Percentiles rank a stretch among this genome's conserved stretches.
These are phyloP conservation scores for Dysmachus trigonus DNA, from an alignment of 2,888 invertebrate species.

Conservation along the genomic window DNA sequence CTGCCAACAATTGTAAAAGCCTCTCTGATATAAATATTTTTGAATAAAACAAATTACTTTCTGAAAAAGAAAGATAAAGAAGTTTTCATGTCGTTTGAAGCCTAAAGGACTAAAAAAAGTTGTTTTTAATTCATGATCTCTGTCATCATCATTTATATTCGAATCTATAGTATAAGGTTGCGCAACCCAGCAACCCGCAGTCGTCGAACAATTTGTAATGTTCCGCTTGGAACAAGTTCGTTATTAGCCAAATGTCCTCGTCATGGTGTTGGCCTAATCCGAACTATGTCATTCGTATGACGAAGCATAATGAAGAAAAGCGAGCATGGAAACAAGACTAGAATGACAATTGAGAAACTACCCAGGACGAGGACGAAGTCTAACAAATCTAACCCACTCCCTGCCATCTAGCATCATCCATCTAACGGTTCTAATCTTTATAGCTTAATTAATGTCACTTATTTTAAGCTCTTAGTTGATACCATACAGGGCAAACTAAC, in stretches of 20 bases:
- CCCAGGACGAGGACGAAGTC: not conserved
- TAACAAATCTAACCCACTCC: not conserved
- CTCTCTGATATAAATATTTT: no score
- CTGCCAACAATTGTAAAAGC: no score
- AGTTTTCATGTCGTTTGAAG: not conserved
- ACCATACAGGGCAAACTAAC: not conserved
- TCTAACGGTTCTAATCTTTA: constrained; percentile 18
- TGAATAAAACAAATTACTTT: not conserved
- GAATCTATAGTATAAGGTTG: not conserved
- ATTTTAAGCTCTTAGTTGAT: not conserved
- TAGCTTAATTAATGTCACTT: constrained; percentile 36
- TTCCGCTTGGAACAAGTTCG: not conserved
- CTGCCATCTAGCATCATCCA: not conserved
- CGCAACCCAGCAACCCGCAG: not conserved
- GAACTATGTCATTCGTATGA: not conserved
- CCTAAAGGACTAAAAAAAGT: not conserved
- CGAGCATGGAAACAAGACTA: not conserved
- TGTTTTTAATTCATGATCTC: not conserved
- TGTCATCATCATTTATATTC: not conserved
- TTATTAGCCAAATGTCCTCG: not conserved
- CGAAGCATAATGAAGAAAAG: not conserved
- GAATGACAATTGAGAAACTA: not conserved
- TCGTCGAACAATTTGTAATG: not conserved
- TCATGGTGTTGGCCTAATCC: not conserved
- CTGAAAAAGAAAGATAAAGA: not conserved